These are phyloP conservation scores for Tricholauxania praeusta DNA, from an alignment of 2,888 invertebrate species.

Conservation along the genomic window DNA sequence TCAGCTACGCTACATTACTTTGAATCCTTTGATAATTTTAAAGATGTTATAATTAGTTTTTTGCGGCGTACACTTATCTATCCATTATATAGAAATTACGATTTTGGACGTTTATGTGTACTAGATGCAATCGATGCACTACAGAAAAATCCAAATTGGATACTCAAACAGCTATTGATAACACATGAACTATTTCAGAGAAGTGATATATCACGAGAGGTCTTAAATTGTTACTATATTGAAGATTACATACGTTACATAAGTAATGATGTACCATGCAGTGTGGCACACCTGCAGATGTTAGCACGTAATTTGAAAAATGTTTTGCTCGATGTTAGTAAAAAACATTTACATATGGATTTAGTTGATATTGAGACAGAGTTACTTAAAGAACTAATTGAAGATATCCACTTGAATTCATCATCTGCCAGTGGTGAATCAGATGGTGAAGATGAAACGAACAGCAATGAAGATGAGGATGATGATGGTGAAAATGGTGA, in stretches of 20 bases:
- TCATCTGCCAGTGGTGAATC: conserved; percentile 45
- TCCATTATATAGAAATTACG: conserved; percentile 64
- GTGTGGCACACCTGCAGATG: conserved; percentile 54
- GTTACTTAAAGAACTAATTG: conserved; percentile 61
- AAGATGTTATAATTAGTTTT: conserved; percentile 60
- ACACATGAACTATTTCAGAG: conserved; percentile 57
- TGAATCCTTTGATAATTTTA: conserved; percentile 59
- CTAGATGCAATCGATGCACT: conserved; percentile 62
- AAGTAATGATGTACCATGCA: conserved; percentile 50
- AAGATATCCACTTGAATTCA: conserved; percentile 58
- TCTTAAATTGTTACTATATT: conserved; percentile 59
- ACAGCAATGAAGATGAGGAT: conserved; percentile 49
- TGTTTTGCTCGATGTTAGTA: conserved; percentile 56
- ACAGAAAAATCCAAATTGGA: conserved; percentile 57
- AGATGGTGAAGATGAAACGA: conserved; percentile 45
- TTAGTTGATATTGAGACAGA: conserved; percentile 62
- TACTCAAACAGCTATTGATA: conserved; percentile 61
- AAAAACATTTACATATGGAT: conserved; percentile 60
- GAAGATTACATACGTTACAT: conserved; percentile 63
- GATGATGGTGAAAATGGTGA: conserved; percentile 44
- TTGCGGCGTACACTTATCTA: conserved; percentile 62
- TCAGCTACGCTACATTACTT: conserved; percentile 62
- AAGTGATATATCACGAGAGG: conserved; percentile 55
- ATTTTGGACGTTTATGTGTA: conserved; percentile 59
- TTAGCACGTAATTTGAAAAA: conserved; percentile 62